These are phyloP conservation scores for Bombus confusus DNA, from an alignment of 1,140 invertebrate genomes.

Conservation along the genomic window DNA sequence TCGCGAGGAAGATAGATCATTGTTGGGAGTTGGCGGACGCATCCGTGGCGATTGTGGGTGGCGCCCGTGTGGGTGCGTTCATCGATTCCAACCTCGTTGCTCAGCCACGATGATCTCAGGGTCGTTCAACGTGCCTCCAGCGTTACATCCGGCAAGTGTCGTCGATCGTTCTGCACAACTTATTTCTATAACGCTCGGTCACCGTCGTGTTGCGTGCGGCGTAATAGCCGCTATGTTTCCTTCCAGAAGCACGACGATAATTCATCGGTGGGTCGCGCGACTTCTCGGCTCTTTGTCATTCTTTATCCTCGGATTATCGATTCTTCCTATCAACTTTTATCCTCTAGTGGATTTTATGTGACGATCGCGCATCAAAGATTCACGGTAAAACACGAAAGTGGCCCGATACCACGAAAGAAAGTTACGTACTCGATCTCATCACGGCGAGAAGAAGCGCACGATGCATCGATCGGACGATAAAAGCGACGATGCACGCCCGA, in stretches of 20 bases:
- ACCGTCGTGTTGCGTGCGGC: neutral
- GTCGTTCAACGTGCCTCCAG: slow-evolving; percentile 31
- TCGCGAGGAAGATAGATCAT: neutral
- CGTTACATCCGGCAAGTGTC: slow-evolving; percentile 55
- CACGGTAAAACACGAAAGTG: neutral
- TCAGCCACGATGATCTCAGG: slow-evolving; percentile 61
- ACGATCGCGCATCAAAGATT: neutral
- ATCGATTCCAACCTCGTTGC: slow-evolving; percentile 60
- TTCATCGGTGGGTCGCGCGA: neutral
- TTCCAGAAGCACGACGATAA: neutral
- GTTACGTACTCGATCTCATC: neutral
- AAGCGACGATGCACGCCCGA: slow-evolving; percentile 36
- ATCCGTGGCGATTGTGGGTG: slow-evolving; percentile 43
- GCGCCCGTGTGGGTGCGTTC: slow-evolving; percentile 54
- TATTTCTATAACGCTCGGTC: slow-evolving; percentile 14
- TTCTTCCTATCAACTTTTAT: neutral
- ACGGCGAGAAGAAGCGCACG: neutral
- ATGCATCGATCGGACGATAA: slow-evolving; percentile 30
- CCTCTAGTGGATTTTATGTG: neutral
- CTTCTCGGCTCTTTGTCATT: neutral
- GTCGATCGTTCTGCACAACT: slow-evolving; percentile 46
- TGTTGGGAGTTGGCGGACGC: slow-evolving; percentile 21
- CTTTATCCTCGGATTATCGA: neutral
- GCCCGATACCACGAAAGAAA: neutral
- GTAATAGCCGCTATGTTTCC: neutral